phyloP scores from a whole-genome alignment of 2,113 vertebrate species.

The Grammomys surdaster region DNA sequence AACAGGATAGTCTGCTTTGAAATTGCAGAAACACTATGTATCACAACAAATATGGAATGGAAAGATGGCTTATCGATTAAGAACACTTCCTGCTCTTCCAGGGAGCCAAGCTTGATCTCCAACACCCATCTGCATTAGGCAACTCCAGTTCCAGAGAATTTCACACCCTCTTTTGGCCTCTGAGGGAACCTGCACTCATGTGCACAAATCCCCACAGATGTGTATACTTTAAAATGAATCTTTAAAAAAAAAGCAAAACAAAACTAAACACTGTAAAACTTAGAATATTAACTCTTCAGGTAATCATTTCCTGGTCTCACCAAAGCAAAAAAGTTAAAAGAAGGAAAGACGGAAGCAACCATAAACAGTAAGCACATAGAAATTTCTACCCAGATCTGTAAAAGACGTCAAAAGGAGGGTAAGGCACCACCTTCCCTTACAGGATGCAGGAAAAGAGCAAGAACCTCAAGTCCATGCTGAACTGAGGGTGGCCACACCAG shows the following conservation, averaged over 20 bases:
- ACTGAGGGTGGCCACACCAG: neutral
- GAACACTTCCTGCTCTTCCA: neutral
- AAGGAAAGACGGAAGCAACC: neutral
- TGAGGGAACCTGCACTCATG: neutral
- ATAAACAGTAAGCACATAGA: neutral
- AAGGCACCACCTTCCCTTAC: neutral
- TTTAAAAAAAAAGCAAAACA: neutral
- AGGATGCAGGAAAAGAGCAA: neutral
- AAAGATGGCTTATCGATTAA: neutral
- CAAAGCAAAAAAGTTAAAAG: accelerated
- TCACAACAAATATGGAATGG: neutral
- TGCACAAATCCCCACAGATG: neutral
- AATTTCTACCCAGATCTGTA: neutral
- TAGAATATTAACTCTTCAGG: neutral
- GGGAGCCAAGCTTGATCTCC: neutral
- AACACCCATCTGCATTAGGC: neutral
- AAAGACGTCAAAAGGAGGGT: neutral
- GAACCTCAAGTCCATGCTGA: neutral
- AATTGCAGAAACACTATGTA: neutral
- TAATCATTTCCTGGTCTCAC: neutral
- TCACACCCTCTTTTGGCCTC: neutral
- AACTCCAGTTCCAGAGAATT: neutral
- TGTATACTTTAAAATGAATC: neutral
- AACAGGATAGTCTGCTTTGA: neutral
- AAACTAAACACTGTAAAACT: neutral